These are phyloP conservation scores for Clytia hemisphaerica DNA, from an alignment of 30 jellyfish, hydroid and myxozoan species.

Conservation along the genomic window DNA sequence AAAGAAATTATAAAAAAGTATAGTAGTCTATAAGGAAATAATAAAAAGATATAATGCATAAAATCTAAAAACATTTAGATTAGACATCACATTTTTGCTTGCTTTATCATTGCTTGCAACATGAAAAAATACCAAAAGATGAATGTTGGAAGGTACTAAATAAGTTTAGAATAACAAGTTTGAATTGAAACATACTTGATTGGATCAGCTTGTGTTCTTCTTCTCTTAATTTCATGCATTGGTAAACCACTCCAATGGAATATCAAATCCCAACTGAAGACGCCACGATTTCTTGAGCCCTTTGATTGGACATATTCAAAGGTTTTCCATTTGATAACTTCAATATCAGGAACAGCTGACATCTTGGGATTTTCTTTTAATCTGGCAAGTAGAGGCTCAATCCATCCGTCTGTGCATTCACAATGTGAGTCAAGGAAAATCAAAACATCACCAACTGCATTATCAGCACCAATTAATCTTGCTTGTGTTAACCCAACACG, in stretches of 20 bases:
- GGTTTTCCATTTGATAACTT: slow-evolving; percentile 86
- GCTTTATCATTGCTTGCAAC: too few relatives aligned
- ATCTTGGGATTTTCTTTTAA: slow-evolving; percentile 63
- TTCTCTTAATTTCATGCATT: slow-evolving; percentile 69
- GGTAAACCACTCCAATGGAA: slow-evolving; percentile 97
- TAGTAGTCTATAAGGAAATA: too few relatives aligned
- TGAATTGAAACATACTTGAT: slow-evolving; percentile 44
- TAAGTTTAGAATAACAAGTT: too few relatives aligned
- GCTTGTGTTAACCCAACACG: slow-evolving; percentile 99
- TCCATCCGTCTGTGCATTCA: slow-evolving; percentile 96
- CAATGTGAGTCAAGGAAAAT: slow-evolving; percentile 99
- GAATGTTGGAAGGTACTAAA: too few relatives aligned
- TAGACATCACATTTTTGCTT: too few relatives aligned
- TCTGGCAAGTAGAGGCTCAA: slow-evolving; percentile 89
- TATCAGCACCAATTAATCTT: slow-evolving; percentile 85
- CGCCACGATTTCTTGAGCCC: slow-evolving; percentile 84
- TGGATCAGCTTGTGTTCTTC: slow-evolving; percentile 69
- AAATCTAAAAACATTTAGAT: too few relatives aligned
- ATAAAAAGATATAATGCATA: neutral
- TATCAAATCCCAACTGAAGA: slow-evolving; percentile 96
- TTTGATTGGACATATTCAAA: slow-evolving; percentile 66
- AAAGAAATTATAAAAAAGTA: too few relatives aligned
- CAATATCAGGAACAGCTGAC: slow-evolving; percentile 97
- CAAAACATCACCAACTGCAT: slow-evolving; percentile 92
- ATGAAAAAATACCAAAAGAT: too few relatives aligned